phyloP scores from a whole-genome alignment of 2,113 vertebrate species.

The Gopherus flavomarginatus region DNA sequence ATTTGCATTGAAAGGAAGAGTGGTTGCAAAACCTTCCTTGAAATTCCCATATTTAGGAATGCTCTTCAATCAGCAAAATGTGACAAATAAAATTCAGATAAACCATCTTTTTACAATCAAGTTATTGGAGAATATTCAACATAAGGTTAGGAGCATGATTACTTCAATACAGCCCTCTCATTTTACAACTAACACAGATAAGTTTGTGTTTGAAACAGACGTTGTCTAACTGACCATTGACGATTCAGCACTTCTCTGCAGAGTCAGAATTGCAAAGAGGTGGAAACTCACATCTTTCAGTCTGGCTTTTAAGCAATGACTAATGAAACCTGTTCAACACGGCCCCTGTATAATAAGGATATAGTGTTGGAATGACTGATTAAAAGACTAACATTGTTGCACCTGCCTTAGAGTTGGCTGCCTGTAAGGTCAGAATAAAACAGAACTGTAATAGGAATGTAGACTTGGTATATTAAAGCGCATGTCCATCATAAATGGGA shows the following conservation, averaged over 20 bases:
- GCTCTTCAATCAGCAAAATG: constrained; percentile 15
- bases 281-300: constrained; percentile 25
- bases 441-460: neutral
- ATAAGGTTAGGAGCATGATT: constrained; percentile 56
- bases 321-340: constrained; percentile 33
- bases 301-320: constrained; percentile 13
- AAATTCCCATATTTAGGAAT: neutral
- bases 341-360: neutral
- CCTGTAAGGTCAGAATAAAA: neutral
- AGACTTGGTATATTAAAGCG: neutral
- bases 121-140: constrained; percentile 42
- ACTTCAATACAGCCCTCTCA: constrained; percentile 52
- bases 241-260: constrained; percentile 16
- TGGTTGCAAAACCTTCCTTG: constrained; percentile 1
- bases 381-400: constrained; percentile 27
- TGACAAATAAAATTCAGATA: constrained; percentile 46
- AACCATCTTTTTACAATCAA: constrained; percentile 46
- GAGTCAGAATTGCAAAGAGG: constrained; percentile 46
- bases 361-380: constrained; percentile 50
- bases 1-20: neutral
- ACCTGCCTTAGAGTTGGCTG: constrained; percentile 23
- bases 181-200: constrained; percentile 62
- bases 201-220: constrained; percentile 64
- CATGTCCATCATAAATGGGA: neutral
- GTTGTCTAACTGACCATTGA: constrained; percentile 60